Evolutionary conservation across 2,113 vertebrate species (phyloP), one percentile per base, ranked within the genome.

Genomic region (Melozone crissalis): DNA sequence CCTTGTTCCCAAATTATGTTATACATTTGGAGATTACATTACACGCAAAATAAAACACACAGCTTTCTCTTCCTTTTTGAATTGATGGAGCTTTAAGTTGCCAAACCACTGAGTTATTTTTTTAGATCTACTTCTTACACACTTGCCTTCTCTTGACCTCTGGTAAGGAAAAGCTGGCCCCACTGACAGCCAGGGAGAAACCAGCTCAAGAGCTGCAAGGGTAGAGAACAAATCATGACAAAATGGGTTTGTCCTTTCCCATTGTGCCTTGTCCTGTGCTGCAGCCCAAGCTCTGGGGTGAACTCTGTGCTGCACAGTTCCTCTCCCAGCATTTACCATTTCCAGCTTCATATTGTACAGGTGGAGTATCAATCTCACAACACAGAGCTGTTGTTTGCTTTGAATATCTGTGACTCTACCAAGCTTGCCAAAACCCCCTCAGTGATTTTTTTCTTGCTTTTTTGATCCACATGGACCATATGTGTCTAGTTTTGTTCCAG

Each of bases 401-500:
- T 28, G 15, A 5, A 10, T 75, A 2, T 54, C 58, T 73, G 7
- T 57, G 33, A 47, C 59, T 10, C 59, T 10, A 31, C 59, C 49
- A 75, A 8, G 57, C 49, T 65, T 90, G 16, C 12, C n/a, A 49
- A 49, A 77, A 66, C 7, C 11, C 66, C 23, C 20, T 43, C 22
- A 21, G 41, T 74, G 49, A 31, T 54, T 20, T 54, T 20, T 20
- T 8, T 43, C 20, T 59, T 79, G 33, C 49, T 74, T 15, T 19
- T 54, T 80, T 65, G 15, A 52, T 65, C 23, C 37, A 10, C 13
- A 2, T 43, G 75, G 10, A 51, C 28, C 52, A 15, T 2, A 1
- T 11, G 8, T 1, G 2, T 55, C 21, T 47, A 1, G 1, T 39
- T 66, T 71, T 52, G 43, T 28, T 33, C 37, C 35, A 31, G 1